These are phyloP conservation scores for Mirza zaza DNA, from an alignment of 2,113 vertebrate genomes.

Conservation along the genomic window DNA sequence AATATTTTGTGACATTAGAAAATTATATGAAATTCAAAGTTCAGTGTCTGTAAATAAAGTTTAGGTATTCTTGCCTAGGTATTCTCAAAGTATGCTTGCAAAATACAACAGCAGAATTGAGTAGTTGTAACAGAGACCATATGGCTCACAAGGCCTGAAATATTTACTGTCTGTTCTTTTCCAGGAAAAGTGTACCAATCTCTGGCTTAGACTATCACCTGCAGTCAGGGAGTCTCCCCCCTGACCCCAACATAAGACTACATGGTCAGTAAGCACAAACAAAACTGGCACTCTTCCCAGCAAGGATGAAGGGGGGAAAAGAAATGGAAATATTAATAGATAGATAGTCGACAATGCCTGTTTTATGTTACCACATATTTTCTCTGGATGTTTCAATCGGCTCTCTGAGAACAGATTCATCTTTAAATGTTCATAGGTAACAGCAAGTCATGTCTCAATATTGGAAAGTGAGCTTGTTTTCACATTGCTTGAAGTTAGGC, in stretches of 20 bases:
- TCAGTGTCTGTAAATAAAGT: background rate
- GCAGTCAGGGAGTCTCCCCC: background rate
- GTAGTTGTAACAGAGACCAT: background rate
- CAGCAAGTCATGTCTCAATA: background rate
- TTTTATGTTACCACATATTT: background rate
- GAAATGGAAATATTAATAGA: background rate
- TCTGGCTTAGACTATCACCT: background rate
- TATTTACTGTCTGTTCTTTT: background rate
- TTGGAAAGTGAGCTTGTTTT: background rate
- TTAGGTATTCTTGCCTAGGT: slow-evolving; percentile 4
- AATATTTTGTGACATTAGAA: background rate
- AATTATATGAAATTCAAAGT: background rate
- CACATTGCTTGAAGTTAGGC: background rate
- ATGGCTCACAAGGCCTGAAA: background rate
- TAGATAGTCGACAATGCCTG: background rate
- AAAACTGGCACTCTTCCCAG: background rate
- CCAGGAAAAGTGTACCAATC: background rate
- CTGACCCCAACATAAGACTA: background rate
- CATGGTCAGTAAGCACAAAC: background rate
- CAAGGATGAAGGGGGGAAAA: background rate
- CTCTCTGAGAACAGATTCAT: background rate
- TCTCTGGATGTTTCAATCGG: background rate
- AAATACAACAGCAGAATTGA: background rate
- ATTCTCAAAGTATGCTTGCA: background rate
- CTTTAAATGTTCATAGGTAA: background rate